phyloP scores from a whole-genome alignment of 2,888 invertebrate species.

The Luperina nickerlii region DNA sequence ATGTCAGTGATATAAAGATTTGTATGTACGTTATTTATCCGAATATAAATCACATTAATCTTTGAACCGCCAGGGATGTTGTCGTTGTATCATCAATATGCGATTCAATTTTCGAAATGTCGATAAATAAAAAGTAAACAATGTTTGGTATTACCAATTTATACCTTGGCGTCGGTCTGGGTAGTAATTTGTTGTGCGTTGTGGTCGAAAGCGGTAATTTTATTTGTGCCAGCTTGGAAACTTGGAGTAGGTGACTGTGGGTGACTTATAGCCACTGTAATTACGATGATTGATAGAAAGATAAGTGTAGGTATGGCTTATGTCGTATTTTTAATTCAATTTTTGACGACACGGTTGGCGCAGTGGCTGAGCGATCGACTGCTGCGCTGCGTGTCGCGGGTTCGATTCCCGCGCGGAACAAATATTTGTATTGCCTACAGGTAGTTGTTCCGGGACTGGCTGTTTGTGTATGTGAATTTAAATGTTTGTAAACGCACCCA shows the following conservation, averaged over 20 bases:
- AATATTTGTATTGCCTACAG: too few relatives aligned
- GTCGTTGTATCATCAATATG: slow-evolving; percentile 19
- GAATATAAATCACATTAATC: slow-evolving; percentile 27
- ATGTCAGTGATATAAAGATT: not conserved
- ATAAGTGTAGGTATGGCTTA: not conserved
- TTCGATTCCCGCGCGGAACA: too few relatives aligned
- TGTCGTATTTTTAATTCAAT: not conserved
- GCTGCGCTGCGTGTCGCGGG: too few relatives aligned
- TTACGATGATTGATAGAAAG: slow-evolving; percentile 39
- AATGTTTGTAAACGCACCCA: too few relatives aligned
- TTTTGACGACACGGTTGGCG: too few relatives aligned
- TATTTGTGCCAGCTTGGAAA: slow-evolving; percentile 4
- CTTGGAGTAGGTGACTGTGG: not conserved
- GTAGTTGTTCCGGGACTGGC: too few relatives aligned
- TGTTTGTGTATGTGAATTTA: too few relatives aligned
- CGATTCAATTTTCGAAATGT: slow-evolving; percentile 29
- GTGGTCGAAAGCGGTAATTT: slow-evolving; percentile 31
- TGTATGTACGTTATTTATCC: slow-evolving; percentile 1
- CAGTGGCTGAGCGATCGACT: too few relatives aligned
- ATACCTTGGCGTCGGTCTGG: not conserved
- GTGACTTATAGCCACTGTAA: not conserved
- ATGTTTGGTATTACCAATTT: slow-evolving; percentile 20
- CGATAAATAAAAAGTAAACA: slow-evolving; percentile 40
- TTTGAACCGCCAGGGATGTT: slow-evolving; percentile 17
- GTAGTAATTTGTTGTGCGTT: slow-evolving; percentile 32